Evolutionary conservation across 1,140 invertebrate species (phyloP).

Genomic region (Scaptomyza graminum): DNA sequence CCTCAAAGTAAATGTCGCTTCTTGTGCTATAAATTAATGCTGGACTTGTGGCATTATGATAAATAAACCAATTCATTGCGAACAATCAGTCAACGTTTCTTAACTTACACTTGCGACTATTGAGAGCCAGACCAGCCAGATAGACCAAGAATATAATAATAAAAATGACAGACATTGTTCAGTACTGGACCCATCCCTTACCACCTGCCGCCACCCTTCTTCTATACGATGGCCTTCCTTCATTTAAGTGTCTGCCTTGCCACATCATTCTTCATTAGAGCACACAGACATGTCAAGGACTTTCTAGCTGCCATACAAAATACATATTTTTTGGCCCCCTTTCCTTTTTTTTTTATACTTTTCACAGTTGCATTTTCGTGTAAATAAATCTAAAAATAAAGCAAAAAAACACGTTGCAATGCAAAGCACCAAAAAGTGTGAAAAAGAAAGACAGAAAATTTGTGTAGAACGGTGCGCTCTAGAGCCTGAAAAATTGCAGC

Average conservation of each 20-base stretch:
- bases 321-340: slow-evolving; percentile 22
- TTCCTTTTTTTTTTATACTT: slow-evolving; percentile 28
- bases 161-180: slow-evolving; percentile 40
- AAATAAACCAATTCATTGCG: slow-evolving; percentile 48
- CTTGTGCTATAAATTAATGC: slow-evolving; percentile 28
- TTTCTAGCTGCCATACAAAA: slow-evolving; percentile 7
- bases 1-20: background rate
- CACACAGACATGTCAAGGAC: slow-evolving; percentile 36
- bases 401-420: slow-evolving; percentile 8
- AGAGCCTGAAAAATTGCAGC: slow-evolving; percentile 48
- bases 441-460: slow-evolving; percentile 7
- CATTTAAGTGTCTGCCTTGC: background rate
- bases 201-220: too few relatives aligned
- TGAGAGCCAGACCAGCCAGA: background rate
- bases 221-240: too few relatives aligned
- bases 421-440: slow-evolving; percentile 10
- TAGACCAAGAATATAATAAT: background rate
- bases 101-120: slow-evolving; percentile 1
- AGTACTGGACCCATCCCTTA: background rate
- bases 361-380: slow-evolving; percentile 40
- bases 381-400: slow-evolving; percentile 2
- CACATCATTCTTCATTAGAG: slow-evolving; percentile 48
- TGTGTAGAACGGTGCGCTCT: slow-evolving; percentile 9
- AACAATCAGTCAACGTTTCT: slow-evolving; percentile 20
- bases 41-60: slow-evolving; percentile 25